A percentile compares a stretch with the other conserved stretches of the same genome.
Conservation (phyloP, 2,113 vertebrate genomes). For the Dissostichus mawsoni region DNA sequence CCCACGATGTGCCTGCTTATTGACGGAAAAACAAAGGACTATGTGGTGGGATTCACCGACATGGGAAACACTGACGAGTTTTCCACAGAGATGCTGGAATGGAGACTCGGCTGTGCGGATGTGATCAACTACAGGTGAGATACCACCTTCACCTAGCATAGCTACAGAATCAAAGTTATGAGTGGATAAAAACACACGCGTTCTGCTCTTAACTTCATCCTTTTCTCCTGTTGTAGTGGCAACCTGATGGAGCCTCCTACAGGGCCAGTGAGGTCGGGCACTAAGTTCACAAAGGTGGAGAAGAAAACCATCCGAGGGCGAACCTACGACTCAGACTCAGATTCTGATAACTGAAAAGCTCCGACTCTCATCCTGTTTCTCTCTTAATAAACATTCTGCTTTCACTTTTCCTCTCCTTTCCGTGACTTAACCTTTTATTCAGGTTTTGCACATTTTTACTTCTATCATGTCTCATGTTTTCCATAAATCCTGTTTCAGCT, state of each 20-base stretch:
- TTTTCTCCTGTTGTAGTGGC: constrained; percentile 84
- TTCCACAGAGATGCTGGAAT: constrained; percentile 94
- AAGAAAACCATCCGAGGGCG: constrained; percentile 96
- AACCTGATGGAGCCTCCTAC: constrained; percentile 94
- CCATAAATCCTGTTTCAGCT: not conserved
- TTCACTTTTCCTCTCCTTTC: not conserved
- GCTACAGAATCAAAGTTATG: not conserved
- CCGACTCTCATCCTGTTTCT: constrained; percentile 13
- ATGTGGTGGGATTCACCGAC: constrained; percentile 93
- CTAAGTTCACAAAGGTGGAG: constrained; percentile 94
- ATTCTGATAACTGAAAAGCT: constrained; percentile 88
- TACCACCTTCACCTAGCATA: not conserved
- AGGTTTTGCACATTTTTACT: constrained; percentile 12
- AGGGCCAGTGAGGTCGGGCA: constrained; percentile 85
- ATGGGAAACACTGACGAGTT: constrained; percentile 98
- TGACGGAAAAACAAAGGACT: constrained; percentile 97
- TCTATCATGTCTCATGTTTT: not conserved
- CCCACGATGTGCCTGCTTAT: constrained; percentile 93
- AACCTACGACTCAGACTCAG: constrained; percentile 93
- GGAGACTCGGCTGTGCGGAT: constrained; percentile 93
- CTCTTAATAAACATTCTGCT: constrained; percentile 44
- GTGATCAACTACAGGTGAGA: constrained; percentile 94
- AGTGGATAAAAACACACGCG: not conserved
- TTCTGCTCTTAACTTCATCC: not conserved
- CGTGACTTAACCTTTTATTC: constrained; percentile 16